Evolutionary conservation across 2,888 invertebrate genomes (phyloP), one percentile per base, ranked within the genome.

Genomic region (Polyploca ridens): DNA sequence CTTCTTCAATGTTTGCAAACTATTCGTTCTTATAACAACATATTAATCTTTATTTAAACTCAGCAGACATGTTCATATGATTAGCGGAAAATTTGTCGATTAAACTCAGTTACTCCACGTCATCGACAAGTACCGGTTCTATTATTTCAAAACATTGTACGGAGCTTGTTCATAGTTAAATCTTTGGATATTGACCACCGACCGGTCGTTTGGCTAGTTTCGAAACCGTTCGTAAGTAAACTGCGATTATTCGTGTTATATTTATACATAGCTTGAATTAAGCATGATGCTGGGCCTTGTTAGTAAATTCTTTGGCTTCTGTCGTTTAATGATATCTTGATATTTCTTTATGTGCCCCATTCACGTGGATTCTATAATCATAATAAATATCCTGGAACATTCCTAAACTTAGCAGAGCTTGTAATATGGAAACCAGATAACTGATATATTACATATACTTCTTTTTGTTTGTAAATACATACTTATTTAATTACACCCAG

Each of bases 71-170:
- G 49, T 16, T 7, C 49, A 5, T 44, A 44, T 49, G 49, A 49
- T 49, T 16, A 49, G 49, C 49, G 49, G 49, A 49, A 49, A 49
- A 49, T 49, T 49, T 49, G 49, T 16, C 49, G 49, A 49, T 16
- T 49, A 49, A 49, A 49, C 16, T 16, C 49, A 49, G 49, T 49
- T 49, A 49, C 49, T 7, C n/a, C 49, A 44, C 49, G 49, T 49
- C 49, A 49, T 49, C 16, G 49, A 16, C 16, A 16, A 16, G 49
- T 49, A 49, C 49, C 49, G 49, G 49, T 49, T 49, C n/a, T 49
- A 49, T 49, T 49, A 49, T 49, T 49, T 49, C 49, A 49, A 49
- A 49, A 49, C 16, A 49, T 16, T 49, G 16, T 16, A 49, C 49
- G 8, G 38, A 49, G 14, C 49, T 49, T 49, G 49, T 49, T 49